Evolutionary conservation across 1,140 invertebrate species (phyloP).

Genomic region (Homarus americanus): DNA sequence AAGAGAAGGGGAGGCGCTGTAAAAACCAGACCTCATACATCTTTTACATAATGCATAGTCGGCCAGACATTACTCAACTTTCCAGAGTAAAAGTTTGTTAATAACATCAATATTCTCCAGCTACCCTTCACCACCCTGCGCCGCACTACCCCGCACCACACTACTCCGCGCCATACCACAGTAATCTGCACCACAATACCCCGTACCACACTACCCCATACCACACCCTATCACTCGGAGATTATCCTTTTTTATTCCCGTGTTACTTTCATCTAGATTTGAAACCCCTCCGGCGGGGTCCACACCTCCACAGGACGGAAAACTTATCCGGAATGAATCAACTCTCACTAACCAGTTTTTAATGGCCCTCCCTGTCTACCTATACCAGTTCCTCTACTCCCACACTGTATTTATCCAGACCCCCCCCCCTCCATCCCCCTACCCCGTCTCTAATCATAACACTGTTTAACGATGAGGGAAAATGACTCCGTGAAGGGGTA

Average conservation of each 20-base stretch:
- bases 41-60: background rate
- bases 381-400: background rate
- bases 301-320: background rate
- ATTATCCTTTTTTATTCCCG: background rate
- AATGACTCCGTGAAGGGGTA: background rate
- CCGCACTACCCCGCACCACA: too few species aligned
- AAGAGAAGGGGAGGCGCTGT: background rate
- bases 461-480: background rate
- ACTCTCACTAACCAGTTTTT: background rate
- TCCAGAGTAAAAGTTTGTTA: too few species aligned
- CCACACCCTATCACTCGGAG: background rate
- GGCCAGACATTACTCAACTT: background rate
- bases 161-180: too few species aligned
- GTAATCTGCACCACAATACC: too few species aligned
- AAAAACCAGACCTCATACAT: background rate
- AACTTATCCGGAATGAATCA: background rate
- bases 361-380: background rate
- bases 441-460: background rate
- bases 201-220: background rate
- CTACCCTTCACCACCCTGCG: too few species aligned
- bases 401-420: background rate
- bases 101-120: too few species aligned
- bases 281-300: background rate
- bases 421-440: too few species aligned
- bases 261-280: background rate